Evolutionary conservation across 1,140 invertebrate species (phyloP).

Genomic region (Drosophila asahinai): DNA sequence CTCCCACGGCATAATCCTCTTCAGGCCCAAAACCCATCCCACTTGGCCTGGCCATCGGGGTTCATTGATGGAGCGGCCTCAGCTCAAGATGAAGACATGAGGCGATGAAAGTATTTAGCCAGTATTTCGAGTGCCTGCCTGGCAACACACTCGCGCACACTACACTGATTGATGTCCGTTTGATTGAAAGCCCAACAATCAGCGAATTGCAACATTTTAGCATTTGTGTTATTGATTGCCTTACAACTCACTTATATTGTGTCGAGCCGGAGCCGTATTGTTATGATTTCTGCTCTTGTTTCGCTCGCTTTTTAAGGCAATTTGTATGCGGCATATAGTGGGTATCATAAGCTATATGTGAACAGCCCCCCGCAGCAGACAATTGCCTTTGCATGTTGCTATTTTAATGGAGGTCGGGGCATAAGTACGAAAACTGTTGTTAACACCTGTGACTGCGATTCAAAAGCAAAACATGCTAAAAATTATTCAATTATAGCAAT

Average conservation of each 20-base stretch:
- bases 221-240: conserved; percentile 56
- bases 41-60: conserved; percentile 2
- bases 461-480: conserved; percentile 10
- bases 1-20: conserved; percentile 73
- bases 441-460: conserved; percentile 33
- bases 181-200: conserved; percentile 53
- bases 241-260: conserved; percentile 52
- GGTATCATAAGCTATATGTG: conserved; percentile 27
- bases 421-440: conserved; percentile 24
- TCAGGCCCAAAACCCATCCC: conserved; percentile 20
- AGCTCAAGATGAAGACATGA: conserved; percentile 62
- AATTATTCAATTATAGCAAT: conserved; percentile 38
- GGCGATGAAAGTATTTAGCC: conserved; percentile 43
- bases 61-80: conserved; percentile 38
- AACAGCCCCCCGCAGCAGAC: neutral
- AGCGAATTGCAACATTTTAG: conserved; percentile 54
- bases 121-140: conserved; percentile 35
- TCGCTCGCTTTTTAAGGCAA: conserved; percentile 34
- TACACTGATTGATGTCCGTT: conserved; percentile 63
- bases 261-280: conserved; percentile 31
- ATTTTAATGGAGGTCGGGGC: conserved; percentile 53
- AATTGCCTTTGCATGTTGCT: conserved; percentile 56
- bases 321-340: conserved; percentile 47
- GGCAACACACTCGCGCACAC: conserved; percentile 26
- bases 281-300: conserved; percentile 56